Conservation (phyloP, 1,140 invertebrate genomes). For the Drosophila nigrodunni region DNA sequence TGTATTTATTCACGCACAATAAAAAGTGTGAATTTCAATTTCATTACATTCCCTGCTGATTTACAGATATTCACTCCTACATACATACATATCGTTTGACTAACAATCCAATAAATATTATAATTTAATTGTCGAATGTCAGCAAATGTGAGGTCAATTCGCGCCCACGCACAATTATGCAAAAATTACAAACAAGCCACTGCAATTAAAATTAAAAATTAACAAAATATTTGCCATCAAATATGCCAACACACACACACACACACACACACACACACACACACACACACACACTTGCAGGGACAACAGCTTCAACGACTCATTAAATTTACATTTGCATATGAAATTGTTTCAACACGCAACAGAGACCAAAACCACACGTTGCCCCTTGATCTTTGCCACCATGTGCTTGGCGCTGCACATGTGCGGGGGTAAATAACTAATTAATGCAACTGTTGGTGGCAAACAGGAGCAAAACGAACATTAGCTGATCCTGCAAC, state of each 20-base stretch:
- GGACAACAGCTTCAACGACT: constrained; percentile 66
- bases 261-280: constrained; percentile 24
- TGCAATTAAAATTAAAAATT: constrained; percentile 81
- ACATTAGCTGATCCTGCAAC: constrained; percentile 41
- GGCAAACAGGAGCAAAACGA: constrained; percentile 20
- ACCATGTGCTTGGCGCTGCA: constrained; percentile 6
- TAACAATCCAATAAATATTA: constrained; percentile 62
- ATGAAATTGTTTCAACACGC: constrained; percentile 74
- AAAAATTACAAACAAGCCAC: constrained; percentile 74
- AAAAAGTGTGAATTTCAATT: constrained; percentile 12
- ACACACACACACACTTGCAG: constrained; percentile 24
- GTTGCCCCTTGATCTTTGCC: background rate
- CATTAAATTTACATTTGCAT: constrained; percentile 80
- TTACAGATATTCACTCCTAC: background rate
- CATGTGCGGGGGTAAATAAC: constrained; percentile 54
- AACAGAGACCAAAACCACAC: background rate
- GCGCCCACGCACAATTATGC: constrained; percentile 61
- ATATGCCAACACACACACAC: constrained; percentile 33
- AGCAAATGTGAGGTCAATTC: constrained; percentile 20
- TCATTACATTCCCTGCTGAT: background rate
- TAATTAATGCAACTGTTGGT: constrained; percentile 69
- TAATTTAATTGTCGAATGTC: constrained; percentile 64
- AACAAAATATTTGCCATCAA: constrained; percentile 68
- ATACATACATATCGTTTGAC: constrained; percentile 13
- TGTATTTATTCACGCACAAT: constrained; percentile 24